These are phyloP conservation scores for Cotesia vestalis DNA, from an alignment of 1,140 invertebrate genomes.

Conservation along the genomic window DNA sequence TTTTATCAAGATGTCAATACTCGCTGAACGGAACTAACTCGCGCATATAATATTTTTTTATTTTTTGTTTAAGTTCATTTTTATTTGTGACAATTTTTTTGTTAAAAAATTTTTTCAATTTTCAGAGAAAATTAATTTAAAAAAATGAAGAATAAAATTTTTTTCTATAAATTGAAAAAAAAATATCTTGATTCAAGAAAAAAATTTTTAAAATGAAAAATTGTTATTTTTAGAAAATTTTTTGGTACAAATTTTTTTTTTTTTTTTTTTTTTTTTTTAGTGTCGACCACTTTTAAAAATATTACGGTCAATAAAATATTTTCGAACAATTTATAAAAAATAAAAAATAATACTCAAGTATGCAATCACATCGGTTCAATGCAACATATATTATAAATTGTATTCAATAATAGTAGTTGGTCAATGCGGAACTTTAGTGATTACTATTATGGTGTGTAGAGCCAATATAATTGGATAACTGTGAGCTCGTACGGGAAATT, in stretches of 20 bases:
- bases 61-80: neutral
- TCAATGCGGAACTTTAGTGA: constrained; percentile 37
- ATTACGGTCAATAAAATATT: too few relatives aligned
- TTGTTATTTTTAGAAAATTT: too few relatives aligned
- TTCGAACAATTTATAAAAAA: neutral
- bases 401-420: constrained; percentile 29
- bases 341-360: constrained; percentile 1
- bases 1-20: constrained; percentile 56
- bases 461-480: constrained; percentile 41
- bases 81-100: neutral
- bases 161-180: too few relatives aligned
- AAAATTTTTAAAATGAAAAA: too few relatives aligned
- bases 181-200: too few relatives aligned
- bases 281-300: too few relatives aligned
- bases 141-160: too few relatives aligned
- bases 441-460: constrained; percentile 32
- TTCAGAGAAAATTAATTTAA: too few relatives aligned
- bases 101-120: neutral
- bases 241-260: too few relatives aligned
- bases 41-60: too few relatives aligned
- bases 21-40: constrained; percentile 26
- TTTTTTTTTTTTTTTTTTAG: neutral
- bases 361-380: constrained; percentile 4
- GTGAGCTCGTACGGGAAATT: constrained; percentile 40
- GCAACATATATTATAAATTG: neutral